Conservation (phyloP, 2,113 vertebrate species). For the Nettapus auritus region DNA sequence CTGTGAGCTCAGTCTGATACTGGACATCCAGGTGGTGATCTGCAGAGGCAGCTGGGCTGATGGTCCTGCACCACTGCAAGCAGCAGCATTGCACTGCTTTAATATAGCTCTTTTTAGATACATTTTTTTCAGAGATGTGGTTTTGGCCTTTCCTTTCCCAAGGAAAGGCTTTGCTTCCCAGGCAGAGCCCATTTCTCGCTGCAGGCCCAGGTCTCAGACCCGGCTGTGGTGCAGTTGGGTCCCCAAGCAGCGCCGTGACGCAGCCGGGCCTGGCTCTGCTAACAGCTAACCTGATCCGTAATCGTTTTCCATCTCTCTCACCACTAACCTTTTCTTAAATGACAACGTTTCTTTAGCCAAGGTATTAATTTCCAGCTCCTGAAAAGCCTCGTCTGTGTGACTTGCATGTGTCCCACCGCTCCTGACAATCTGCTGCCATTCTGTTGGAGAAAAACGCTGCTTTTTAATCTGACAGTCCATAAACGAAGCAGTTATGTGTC, state of each 20-base stretch:
- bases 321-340: not conserved
- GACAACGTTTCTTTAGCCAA: not conserved
- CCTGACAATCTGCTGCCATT: not conserved
- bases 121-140: not conserved
- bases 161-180: not conserved
- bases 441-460: not conserved
- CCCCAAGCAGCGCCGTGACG: accelerated
- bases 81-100: not conserved
- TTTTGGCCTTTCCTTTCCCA: not conserved
- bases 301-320: not conserved
- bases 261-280: accelerated
- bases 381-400: not conserved
- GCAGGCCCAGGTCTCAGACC: no score
- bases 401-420: not conserved
- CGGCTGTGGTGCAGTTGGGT: accelerated
- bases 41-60: not conserved
- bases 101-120: no score
- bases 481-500: not conserved
- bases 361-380: not conserved
- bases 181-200: no score
- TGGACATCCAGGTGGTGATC: accelerated
- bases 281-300: not conserved
- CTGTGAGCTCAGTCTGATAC: accelerated
- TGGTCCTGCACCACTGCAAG: not conserved
- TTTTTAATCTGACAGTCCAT: not conserved